phyloP scores from a whole-genome alignment of 2,888 invertebrate genomes.

The Lasioglossum marginatum region DNA sequence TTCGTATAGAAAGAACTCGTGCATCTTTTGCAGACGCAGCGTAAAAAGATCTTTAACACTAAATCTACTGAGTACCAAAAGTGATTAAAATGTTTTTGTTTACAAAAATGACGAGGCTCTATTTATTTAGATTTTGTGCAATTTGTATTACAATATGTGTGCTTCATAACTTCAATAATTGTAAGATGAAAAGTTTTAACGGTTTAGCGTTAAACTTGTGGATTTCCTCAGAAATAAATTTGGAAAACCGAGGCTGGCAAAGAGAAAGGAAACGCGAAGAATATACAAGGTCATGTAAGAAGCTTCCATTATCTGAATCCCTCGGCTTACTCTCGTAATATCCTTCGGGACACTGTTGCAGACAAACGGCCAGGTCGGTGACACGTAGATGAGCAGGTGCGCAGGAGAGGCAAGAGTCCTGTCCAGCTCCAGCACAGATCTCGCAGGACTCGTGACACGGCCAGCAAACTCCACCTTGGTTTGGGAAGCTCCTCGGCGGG shows the following conservation, averaged over 20 bases:
- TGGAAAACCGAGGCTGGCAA: not conserved
- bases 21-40: not conserved
- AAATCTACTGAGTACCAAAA: too few species aligned
- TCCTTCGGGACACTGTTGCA: constrained; percentile 95
- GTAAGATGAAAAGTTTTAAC: too few species aligned
- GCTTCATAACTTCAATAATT: too few species aligned
- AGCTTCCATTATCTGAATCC: not conserved
- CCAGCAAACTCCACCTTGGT: constrained; percentile 92
- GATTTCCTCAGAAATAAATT: not conserved
- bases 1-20: not conserved
- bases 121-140: too few species aligned
- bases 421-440: constrained; percentile 94
- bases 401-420: constrained; percentile 94
- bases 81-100: too few species aligned
- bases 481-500: constrained; percentile 93
- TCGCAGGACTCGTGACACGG: constrained; percentile 96
- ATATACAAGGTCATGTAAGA: not conserved
- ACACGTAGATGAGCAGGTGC: constrained; percentile 93
- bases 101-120: too few species aligned
- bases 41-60: not conserved
- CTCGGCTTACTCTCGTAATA: constrained; percentile 91
- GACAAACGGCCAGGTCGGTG: constrained; percentile 93
- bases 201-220: not conserved
- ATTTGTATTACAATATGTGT: too few species aligned
- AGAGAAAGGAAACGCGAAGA: not conserved